Percentiles rank a stretch among this genome's conserved stretches.
phyloP scores from a whole-genome alignment of 1,140 invertebrate genomes.

The Temnothorax nylanderi region DNA sequence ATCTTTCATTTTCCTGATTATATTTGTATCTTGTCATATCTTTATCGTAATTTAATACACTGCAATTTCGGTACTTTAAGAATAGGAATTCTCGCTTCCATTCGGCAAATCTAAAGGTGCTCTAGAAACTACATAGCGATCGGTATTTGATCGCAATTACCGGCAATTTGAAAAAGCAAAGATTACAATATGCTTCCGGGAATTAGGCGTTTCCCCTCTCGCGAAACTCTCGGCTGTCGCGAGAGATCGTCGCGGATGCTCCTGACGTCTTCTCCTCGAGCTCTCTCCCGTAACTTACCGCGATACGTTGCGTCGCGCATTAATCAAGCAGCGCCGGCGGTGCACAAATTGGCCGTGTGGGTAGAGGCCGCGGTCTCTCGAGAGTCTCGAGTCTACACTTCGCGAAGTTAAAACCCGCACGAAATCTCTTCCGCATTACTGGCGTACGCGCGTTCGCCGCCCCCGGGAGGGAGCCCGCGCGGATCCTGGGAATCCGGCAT shows the following conservation, averaged over 20 bases:
- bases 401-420: constrained; percentile 46
- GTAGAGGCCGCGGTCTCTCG: constrained; percentile 19
- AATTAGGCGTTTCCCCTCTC: not conserved
- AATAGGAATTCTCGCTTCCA: not conserved
- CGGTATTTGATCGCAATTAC: not conserved
- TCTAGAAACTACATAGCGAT: not conserved
- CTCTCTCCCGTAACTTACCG: constrained; percentile 20
- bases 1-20: not conserved
- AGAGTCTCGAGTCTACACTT: constrained; percentile 22
- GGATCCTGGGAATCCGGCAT: constrained; percentile 79
- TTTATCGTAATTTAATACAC: not conserved
- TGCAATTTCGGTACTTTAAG: not conserved
- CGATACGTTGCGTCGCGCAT: constrained; percentile 35
- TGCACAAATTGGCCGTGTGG: constrained; percentile 50
- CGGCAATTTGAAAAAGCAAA: not conserved
- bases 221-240: not conserved
- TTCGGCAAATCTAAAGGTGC: not conserved
- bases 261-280: not conserved
- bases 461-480: constrained; percentile 66
- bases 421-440: constrained; percentile 76
- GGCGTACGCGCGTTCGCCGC: constrained; percentile 39
- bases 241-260: not conserved
- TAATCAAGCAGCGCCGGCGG: constrained; percentile 44
- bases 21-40: not conserved
- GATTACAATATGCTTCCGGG: not conserved